Evolutionary conservation across 2,113 vertebrate genomes (phyloP).

Genomic region (Verasper variegatus): DNA sequence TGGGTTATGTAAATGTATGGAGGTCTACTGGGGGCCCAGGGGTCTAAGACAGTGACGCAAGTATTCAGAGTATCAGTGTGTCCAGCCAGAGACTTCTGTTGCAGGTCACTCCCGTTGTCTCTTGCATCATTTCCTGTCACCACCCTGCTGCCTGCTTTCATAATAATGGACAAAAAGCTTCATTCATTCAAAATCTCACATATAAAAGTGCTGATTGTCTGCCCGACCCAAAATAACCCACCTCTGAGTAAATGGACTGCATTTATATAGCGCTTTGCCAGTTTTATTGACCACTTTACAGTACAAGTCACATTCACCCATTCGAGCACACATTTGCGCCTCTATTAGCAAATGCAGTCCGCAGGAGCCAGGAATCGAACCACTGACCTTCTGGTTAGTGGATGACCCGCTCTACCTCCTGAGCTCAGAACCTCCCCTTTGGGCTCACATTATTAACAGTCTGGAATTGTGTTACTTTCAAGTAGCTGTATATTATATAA

Average conservation of each 20-base stretch:
- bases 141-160: background rate
- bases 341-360: too few relatives aligned
- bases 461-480: background rate
- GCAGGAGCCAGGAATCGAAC: too few relatives aligned
- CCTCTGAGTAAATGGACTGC: background rate
- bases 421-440: too few relatives aligned
- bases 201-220: background rate
- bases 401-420: too few relatives aligned
- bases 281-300: background rate
- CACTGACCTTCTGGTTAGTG: too few relatives aligned
- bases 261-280: background rate
- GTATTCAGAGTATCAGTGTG: background rate
- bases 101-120: background rate
- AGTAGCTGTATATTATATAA: background rate
- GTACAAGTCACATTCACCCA: too few relatives aligned
- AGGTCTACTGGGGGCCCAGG: background rate
- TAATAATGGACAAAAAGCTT: background rate
- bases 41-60: too few relatives aligned
- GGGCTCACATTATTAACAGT: too few relatives aligned
- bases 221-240: background rate
- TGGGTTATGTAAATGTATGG: background rate
- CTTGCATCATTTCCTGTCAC: background rate
- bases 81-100: background rate
- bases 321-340: too few relatives aligned
- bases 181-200: background rate